phyloP scores from a whole-genome alignment of 2,113 vertebrate species.

The Antechinus flavipes region DNA sequence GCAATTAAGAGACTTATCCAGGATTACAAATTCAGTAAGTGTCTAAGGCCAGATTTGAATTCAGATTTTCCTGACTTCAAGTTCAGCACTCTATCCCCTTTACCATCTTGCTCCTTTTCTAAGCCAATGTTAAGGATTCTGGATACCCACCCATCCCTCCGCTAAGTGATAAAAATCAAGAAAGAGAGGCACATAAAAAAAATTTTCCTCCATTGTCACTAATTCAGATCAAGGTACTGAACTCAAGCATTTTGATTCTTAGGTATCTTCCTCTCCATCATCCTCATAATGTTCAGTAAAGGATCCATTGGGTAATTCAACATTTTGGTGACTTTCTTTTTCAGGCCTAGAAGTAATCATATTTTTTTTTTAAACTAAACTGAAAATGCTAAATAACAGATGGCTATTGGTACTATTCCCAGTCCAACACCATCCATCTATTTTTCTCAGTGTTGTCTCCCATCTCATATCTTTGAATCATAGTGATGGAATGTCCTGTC shows the following conservation, averaged over 20 bases:
- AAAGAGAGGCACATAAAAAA: neutral
- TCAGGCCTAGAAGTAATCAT: neutral
- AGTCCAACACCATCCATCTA: neutral
- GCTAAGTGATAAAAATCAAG: neutral
- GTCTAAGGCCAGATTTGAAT: neutral
- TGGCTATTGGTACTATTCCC: neutral
- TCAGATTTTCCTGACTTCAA: neutral
- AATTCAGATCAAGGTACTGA: neutral
- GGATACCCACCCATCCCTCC: neutral
- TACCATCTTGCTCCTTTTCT: neutral
- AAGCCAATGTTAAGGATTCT: neutral
- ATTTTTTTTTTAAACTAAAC: constrained; percentile 14
- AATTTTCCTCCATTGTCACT: neutral
- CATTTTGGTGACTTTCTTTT: neutral
- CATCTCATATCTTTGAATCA: constrained; percentile 18
- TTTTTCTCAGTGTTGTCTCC: neutral
- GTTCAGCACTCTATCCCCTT: neutral
- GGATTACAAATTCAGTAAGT: neutral
- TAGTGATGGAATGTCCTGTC: neutral
- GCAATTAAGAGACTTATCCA: neutral
- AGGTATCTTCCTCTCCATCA: neutral
- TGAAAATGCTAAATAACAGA: neutral
- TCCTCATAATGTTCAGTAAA: neutral
- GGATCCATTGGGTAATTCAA: neutral
- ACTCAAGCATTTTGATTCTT: constrained; percentile 10